Evolutionary conservation across 2,797 vertebrate genomes (phyloP).

Genomic region (Falco columbarius): DNA sequence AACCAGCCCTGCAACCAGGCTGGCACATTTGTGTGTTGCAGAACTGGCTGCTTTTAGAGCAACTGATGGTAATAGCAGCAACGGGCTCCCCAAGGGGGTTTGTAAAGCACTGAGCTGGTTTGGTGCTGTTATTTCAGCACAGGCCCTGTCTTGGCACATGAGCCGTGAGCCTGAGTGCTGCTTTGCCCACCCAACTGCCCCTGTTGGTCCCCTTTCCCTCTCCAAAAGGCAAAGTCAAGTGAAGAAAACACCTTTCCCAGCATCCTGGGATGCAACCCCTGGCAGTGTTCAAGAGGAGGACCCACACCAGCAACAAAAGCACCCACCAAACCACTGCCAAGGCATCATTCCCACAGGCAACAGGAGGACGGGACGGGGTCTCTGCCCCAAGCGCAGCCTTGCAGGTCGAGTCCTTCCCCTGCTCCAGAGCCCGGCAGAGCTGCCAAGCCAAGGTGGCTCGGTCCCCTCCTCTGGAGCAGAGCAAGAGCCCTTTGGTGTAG

Average conservation of each 20-base stretch:
- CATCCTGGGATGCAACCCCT: too few relatives aligned
- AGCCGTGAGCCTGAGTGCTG: background rate
- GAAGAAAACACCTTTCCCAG: background rate
- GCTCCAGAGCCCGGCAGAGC: background rate
- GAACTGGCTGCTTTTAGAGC: background rate
- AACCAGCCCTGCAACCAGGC: background rate
- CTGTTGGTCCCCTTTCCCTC: background rate
- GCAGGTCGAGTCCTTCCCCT: background rate
- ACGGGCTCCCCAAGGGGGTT: background rate
- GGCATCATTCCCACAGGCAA: background rate
- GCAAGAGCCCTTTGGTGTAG: background rate
- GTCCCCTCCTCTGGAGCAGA: background rate
- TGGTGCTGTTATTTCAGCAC: rapidly evolving
- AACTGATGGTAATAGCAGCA: background rate
- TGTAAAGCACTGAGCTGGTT: background rate
- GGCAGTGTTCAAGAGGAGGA: background rate
- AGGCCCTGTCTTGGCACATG: rapidly evolving
- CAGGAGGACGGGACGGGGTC: background rate
- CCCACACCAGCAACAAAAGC: background rate
- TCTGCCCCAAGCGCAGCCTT: background rate
- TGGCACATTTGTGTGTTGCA: rapidly evolving
- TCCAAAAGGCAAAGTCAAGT: background rate
- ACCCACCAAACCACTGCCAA: background rate
- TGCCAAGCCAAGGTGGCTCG: background rate
- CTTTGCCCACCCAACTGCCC: rapidly evolving